These are phyloP conservation scores for Elgaria multicarinata DNA, from an alignment of 2,113 vertebrate species.

Conservation along the genomic window DNA sequence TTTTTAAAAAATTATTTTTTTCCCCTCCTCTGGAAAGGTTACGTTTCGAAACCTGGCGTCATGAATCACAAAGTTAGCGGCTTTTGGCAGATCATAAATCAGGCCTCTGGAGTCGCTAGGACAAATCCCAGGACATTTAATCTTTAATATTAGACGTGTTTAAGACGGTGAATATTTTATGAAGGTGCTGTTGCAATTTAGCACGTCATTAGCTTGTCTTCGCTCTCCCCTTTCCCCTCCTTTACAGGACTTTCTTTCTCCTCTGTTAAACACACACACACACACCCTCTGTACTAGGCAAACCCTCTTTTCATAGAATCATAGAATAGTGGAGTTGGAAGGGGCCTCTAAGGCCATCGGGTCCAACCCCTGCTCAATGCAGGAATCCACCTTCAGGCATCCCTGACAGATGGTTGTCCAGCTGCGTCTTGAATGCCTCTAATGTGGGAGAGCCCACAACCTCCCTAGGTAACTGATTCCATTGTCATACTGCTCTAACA, in stretches of 20 bases:
- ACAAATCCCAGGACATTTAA: slow-evolving; percentile 82
- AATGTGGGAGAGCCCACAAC: too few relatives aligned
- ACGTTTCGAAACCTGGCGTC: slow-evolving; percentile 68
- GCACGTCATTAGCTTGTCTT: slow-evolving; percentile 75
- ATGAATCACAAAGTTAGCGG: slow-evolving; percentile 82
- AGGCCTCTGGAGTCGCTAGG: slow-evolving; percentile 73
- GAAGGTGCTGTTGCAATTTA: slow-evolving; percentile 79
- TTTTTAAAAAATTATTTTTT: neutral
- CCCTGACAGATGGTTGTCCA: too few relatives aligned
- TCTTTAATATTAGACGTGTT: slow-evolving; percentile 81
- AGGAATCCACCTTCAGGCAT: too few relatives aligned
- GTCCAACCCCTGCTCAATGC: too few relatives aligned
- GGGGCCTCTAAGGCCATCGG: too few relatives aligned
- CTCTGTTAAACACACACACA: too few relatives aligned
- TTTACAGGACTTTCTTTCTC: slow-evolving; percentile 30
- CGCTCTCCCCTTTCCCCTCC: neutral
- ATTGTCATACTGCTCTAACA: too few relatives aligned
- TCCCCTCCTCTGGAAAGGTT: slow-evolving; percentile 53
- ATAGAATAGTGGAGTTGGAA: too few relatives aligned
- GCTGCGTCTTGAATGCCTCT: too few relatives aligned
- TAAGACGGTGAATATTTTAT: slow-evolving; percentile 84
- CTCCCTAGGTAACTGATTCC: too few relatives aligned
- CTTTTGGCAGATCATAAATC: slow-evolving; percentile 87
- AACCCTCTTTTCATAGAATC: too few relatives aligned
- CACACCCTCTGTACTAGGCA: slow-evolving; percentile 27